Evolutionary conservation across 2,113 vertebrate species (phyloP).

Genomic region (Picathartes gymnocephalus): DNA sequence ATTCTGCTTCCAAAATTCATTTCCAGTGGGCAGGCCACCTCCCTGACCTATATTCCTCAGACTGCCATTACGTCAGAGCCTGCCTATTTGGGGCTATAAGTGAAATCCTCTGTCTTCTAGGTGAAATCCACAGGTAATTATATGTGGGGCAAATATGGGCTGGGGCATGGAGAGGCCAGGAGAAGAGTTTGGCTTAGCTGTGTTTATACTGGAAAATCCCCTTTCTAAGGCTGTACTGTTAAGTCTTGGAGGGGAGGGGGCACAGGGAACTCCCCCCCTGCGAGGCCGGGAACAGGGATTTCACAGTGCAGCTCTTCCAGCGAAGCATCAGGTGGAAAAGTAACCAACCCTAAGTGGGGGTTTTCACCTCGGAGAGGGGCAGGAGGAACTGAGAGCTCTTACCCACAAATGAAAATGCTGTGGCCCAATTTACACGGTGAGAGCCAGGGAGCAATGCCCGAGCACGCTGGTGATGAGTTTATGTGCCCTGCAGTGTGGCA

Average conservation of each 20-base stretch:
- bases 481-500: not conserved
- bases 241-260: constrained; percentile 3
- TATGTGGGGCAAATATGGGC: constrained; percentile 38
- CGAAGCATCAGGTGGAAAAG: not conserved
- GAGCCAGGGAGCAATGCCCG: not conserved
- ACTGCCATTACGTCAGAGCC: constrained; percentile 60
- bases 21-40: constrained; percentile 68
- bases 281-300: not conserved
- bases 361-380: not conserved
- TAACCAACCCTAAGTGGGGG: constrained; percentile 9
- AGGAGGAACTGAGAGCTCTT: not conserved
- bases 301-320: constrained; percentile 6
- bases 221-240: constrained; percentile 55
- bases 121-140: constrained; percentile 59
- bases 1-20: constrained; percentile 52
- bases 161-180: constrained; percentile 55
- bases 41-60: constrained; percentile 71
- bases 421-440: constrained; percentile 22
- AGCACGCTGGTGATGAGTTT: not conserved
- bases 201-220: constrained; percentile 66
- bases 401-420: constrained; percentile 37
- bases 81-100: constrained; percentile 61
- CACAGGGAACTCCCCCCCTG: constrained; percentile 7
- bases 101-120: constrained; percentile 56
- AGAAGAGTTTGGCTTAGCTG: constrained; percentile 51